Evolutionary conservation across 2,113 vertebrate genomes (phyloP).

Genomic region (Oenanthe melanoleuca): DNA sequence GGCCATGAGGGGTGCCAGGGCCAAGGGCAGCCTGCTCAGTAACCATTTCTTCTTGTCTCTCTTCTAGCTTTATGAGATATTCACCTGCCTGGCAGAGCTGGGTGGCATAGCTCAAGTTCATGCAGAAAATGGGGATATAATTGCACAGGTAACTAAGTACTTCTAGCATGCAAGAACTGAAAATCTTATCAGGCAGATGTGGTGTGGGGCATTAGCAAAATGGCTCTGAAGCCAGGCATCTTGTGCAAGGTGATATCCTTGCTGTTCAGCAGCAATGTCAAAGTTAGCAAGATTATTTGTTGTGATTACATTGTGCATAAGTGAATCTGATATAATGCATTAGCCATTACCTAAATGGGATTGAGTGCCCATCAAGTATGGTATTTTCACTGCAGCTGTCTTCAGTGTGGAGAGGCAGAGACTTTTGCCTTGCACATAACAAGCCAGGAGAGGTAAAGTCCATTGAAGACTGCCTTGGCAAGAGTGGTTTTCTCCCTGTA

Average conservation of each 20-base stretch:
- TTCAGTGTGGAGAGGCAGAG: background rate
- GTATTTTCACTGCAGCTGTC: background rate
- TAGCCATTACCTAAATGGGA: background rate
- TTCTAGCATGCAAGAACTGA: background rate
- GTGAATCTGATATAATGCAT: background rate
- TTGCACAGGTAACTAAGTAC: constrained; percentile 86
- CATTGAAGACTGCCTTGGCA: background rate
- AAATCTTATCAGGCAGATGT: background rate
- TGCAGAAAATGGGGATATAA: constrained; percentile 96
- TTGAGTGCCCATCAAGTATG: background rate
- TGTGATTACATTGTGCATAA: background rate
- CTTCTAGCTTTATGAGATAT: constrained; percentile 92
- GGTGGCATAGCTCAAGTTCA: constrained; percentile 95
- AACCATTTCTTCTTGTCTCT: background rate
- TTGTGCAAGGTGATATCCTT: background rate
- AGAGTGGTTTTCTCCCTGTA: background rate
- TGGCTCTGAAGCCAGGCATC: background rate
- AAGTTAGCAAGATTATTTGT: background rate
- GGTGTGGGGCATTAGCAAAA: background rate
- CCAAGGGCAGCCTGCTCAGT: background rate
- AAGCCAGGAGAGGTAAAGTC: background rate
- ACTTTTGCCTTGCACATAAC: background rate
- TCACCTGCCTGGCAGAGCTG: constrained; percentile 89
- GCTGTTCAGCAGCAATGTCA: background rate
- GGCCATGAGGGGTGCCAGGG: background rate